These are phyloP conservation scores for Chloroclystis v-ata DNA, from an alignment of 2,888 invertebrate genomes.

Conservation along the genomic window DNA sequence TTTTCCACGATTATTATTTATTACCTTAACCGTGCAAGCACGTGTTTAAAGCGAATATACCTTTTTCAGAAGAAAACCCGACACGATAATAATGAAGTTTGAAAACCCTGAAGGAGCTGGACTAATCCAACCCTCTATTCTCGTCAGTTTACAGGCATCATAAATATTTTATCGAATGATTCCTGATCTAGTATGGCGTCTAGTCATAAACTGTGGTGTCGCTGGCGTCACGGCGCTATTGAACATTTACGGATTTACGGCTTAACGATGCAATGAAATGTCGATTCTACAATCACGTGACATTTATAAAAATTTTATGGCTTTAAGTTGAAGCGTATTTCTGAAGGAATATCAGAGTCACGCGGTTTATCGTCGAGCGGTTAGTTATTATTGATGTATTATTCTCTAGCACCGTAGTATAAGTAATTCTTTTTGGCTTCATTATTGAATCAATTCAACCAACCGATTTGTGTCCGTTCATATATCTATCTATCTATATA, in stretches of 20 bases:
- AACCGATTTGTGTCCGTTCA: no score
- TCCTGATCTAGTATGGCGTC: slow-evolving; percentile 16
- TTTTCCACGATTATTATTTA: no score
- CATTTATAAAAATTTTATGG: not conserved
- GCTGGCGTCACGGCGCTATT: slow-evolving; percentile 14
- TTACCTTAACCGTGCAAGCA: not conserved
- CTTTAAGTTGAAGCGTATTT: no score
- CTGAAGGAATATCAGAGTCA: no score
- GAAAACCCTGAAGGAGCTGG: no score
- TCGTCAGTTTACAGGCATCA: slow-evolving; percentile 15
- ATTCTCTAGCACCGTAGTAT: no score
- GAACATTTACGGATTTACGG: slow-evolving; percentile 14
- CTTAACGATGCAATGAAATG: slow-evolving; percentile 8
- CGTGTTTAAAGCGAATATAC: not conserved
- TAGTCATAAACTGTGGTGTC: slow-evolving; percentile 20
- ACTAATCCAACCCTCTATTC: not conserved
- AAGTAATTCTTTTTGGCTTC: no score
- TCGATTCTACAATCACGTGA: not conserved
- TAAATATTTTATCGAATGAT: slow-evolving; percentile 22
- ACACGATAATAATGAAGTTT: no score
- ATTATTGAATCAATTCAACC: no score
- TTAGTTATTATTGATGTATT: no score
- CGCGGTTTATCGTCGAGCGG: no score
- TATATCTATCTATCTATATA: no score
- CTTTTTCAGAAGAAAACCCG: not conserved